These are phyloP conservation scores for Bathynomus jamesi DNA, from an alignment of 1,140 invertebrate genomes.

Conservation along the genomic window DNA sequence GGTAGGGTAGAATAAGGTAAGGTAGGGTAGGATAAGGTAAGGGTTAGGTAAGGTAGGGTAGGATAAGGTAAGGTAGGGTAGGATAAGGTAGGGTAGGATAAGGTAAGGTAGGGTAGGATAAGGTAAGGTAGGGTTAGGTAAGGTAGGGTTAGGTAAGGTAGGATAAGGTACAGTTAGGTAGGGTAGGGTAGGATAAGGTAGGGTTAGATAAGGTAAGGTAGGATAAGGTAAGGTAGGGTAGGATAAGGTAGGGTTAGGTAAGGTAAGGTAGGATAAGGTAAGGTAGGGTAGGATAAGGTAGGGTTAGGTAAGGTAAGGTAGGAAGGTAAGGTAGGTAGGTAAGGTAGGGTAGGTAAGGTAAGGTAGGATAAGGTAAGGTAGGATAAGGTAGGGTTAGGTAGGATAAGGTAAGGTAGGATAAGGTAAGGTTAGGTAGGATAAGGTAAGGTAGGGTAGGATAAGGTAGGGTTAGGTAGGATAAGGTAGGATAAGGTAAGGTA, in stretches of 20 bases:
- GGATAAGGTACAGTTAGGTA: neutral
- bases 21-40: too few species aligned
- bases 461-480: too few species aligned
- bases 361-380: neutral
- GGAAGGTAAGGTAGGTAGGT: too few species aligned
- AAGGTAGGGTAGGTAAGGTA: too few species aligned
- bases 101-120: conserved; percentile 8
- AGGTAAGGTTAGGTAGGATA: too few species aligned
- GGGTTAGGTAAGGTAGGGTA: neutral
- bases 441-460: too few species aligned
- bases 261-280: neutral
- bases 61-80: neutral
- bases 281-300: neutral
- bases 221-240: too few species aligned
- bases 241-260: too few species aligned
- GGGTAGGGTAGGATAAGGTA: too few species aligned
- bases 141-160: neutral
- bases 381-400: neutral
- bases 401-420: too few species aligned
- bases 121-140: neutral
- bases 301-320: neutral
- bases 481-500: too few species aligned
- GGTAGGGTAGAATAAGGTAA: neutral
- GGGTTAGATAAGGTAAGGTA: too few species aligned
- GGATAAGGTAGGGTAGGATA: conserved; percentile 7